Evolutionary conservation across 2,113 vertebrate species (phyloP).

Genomic region (Syngnathus floridae): DNA sequence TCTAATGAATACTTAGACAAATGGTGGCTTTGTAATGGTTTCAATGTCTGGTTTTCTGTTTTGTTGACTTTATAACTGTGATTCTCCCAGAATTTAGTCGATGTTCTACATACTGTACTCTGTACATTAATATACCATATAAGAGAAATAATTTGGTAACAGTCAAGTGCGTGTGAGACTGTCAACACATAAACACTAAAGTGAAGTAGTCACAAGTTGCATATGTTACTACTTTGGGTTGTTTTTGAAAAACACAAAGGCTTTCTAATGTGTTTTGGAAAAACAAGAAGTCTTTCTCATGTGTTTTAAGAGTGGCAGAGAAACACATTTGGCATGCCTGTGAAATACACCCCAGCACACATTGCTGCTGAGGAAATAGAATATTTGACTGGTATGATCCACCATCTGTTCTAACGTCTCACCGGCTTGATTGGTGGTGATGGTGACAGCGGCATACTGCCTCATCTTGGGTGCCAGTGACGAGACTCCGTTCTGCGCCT

Average conservation of each 20-base stretch:
- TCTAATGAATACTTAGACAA: not conserved
- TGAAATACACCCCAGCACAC: not conserved
- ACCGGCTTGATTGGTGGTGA: conserved; percentile 99
- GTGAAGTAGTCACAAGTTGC: not conserved
- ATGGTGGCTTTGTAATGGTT: not conserved
- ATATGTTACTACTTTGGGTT: not conserved
- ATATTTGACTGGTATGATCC: conserved; percentile 7
- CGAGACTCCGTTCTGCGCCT: conserved; percentile 88
- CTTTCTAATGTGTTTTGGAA: not conserved
- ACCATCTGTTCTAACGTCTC: conserved; percentile 15
- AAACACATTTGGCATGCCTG: not conserved
- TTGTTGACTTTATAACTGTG: not conserved
- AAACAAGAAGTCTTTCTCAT: not conserved
- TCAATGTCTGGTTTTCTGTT: not conserved
- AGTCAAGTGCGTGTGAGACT: not conserved
- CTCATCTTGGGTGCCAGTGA: conserved; percentile 72
- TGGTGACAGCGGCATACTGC: conserved; percentile 87
- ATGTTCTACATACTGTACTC: not conserved
- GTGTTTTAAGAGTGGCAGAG: not conserved
- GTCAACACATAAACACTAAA: not conserved
- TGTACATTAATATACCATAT: not conserved
- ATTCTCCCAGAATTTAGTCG: not conserved
- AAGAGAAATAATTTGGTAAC: not conserved
- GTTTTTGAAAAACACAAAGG: not conserved
- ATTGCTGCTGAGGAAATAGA: not conserved